Conservation (phyloP, 2,888 invertebrate genomes). For the Candidula unifasciata region DNA sequence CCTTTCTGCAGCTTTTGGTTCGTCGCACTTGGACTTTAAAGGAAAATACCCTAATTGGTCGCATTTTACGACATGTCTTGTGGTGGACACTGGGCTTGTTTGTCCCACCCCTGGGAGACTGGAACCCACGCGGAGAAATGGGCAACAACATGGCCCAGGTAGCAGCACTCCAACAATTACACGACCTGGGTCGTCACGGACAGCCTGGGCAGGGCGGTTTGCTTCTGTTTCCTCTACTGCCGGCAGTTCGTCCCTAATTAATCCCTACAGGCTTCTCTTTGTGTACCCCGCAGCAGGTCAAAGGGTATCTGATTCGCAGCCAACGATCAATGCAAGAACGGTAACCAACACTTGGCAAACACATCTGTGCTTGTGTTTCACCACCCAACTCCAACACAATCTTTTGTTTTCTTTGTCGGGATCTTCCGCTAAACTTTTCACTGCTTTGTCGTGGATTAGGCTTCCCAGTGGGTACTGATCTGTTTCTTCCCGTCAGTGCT, state of each 20-base stretch:
- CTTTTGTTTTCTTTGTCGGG: neutral
- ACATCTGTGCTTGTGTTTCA: slow-evolving; percentile 45
- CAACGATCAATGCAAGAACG: slow-evolving; percentile 32
- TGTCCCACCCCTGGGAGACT: too few species aligned
- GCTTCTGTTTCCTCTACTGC: neutral
- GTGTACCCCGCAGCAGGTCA: slow-evolving; percentile 26
- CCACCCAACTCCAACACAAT: neutral
- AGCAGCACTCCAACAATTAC: slow-evolving; percentile 13
- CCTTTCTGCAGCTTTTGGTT: too few species aligned
- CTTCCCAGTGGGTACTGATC: too few species aligned
- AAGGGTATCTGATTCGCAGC: slow-evolving; percentile 12
- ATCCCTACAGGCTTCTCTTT: slow-evolving; percentile 24
- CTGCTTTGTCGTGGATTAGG: too few species aligned
- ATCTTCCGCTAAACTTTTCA: neutral
- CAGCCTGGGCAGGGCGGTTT: neutral
- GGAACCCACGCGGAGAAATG: too few species aligned
- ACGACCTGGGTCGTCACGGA: neutral
- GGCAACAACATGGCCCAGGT: neutral
- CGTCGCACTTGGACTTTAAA: too few species aligned
- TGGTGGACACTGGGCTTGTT: too few species aligned
- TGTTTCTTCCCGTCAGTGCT: too few species aligned
- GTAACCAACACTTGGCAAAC: slow-evolving; percentile 16
- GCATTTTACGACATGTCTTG: too few species aligned
- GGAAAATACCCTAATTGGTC: too few species aligned
- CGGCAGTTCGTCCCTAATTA: slow-evolving; percentile 25